Evolutionary conservation across 1,140 invertebrate genomes (phyloP), one percentile per base, ranked within the genome.

Genomic region (Asbolus verrucosus): DNA sequence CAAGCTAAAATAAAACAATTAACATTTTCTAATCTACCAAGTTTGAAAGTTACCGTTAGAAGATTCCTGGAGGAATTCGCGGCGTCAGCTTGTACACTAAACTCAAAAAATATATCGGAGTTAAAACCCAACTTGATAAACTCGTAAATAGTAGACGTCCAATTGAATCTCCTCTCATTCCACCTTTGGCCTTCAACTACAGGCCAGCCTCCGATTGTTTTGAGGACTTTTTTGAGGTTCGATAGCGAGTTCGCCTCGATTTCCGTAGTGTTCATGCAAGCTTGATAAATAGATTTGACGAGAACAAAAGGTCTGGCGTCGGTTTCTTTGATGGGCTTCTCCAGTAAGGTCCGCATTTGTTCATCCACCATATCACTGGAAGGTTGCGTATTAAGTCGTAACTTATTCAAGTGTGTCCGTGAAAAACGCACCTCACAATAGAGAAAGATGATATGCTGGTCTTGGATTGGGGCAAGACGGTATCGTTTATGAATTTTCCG

Each of bases 71-170:
- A 91, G 21, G 91, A 92, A 80, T 96, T 95, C 80, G 93, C 94
- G n/a, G 93, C 84, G 82, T 96, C 93, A 1, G 92, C 89, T 1
- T 88, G 87, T 38, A 96, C 90, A 39, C 91, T 93, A 73, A 96
- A 92, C 74, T 94, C 92, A n/a, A 97, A 84, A 76, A 95, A 90
- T 76, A 95, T 94, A 79, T 95, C 92, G 38, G 93, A 89, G 1
- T 90, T 92, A 77, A 92, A 94, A 1, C 94, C 95, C 6, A 84
- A 81, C 30, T 83, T 80, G 6, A 90, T 84, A 82, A 93, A 94
- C 59, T 87, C 89, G 82, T 91, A 93, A 2, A 94, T 88, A 5
- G 88, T 88, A 62, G 93, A 85, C 73, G 89, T 89, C 94, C 93
- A 96, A 27, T 88, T 85, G 15, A 72, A 74, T 18, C 79, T 76